Conservation (phyloP, 1,140 invertebrate genomes). For the Ceratina japonica region DNA sequence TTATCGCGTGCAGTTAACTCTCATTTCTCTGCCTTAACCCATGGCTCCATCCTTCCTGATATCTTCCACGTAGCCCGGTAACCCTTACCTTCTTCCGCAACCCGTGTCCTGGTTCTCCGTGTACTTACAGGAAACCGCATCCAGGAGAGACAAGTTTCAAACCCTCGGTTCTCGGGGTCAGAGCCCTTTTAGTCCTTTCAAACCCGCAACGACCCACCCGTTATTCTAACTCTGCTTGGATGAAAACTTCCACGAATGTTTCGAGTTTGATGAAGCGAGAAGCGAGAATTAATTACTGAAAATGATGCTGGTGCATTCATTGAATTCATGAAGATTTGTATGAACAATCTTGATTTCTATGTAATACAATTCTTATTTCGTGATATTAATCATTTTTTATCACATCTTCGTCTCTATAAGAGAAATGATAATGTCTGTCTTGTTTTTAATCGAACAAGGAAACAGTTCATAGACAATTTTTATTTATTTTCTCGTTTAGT, state of each 20-base stretch:
- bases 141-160: constrained; percentile 62
- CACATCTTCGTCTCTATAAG: too few relatives aligned
- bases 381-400: too few relatives aligned
- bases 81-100: constrained; percentile 31
- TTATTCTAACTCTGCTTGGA: constrained; percentile 64
- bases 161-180: constrained; percentile 32
- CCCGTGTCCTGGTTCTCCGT: constrained; percentile 45
- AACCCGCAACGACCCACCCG: constrained; percentile 49
- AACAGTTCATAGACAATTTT: constrained; percentile 26
- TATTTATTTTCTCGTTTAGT: constrained; percentile 42
- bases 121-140: constrained; percentile 62
- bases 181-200: constrained; percentile 47
- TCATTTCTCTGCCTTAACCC: constrained; percentile 26
- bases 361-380: too few relatives aligned
- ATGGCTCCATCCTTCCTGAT: constrained; percentile 11
- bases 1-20: constrained; percentile 66
- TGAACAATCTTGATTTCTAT: too few relatives aligned
- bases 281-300: constrained; percentile 69
- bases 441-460: too few relatives aligned
- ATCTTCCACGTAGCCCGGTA: neutral
- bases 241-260: constrained; percentile 64
- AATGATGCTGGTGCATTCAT: constrained; percentile 4
- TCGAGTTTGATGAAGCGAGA: constrained; percentile 56
- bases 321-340: neutral
- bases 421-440: too few relatives aligned